Base-by-base conservation (phyloP, 1,140 invertebrate species). In the Brachionus rotundiformis region DNA sequence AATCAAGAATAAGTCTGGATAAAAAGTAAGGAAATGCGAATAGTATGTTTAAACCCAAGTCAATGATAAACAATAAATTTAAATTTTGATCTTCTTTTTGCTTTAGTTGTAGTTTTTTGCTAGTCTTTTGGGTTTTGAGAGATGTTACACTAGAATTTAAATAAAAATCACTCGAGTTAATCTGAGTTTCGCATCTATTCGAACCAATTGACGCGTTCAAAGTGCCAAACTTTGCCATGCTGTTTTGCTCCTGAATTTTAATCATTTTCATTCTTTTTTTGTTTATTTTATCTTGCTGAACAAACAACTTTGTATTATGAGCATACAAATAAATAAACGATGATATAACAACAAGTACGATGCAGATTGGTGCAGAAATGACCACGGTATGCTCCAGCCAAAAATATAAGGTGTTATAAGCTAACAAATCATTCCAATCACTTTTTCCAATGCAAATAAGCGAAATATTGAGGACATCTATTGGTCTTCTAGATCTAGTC, bases 381-480 rank as follows among this genome's bases (percentile, higher is more conserved):
- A 79, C 76, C 76, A 79, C 59, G 0, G 76, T 79, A 63, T 79
- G 76, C n/a, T 79, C 76, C 5, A 79, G 47, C 76, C 76, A 79
- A 79, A 79, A 79, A 25, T 79, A 79, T 8, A 79, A 31, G 16
- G 76, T 79, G 8, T 59, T 79, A 39, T 79, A 79, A 27, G 76
- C 11, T n/a, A 79, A 41, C 2, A 36, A 79, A 10, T 54, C 27
- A 31, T 79, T 79, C 10, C 25, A 25, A 39, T 23, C 19, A 41
- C 47, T 39, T 79, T 63, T 54, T 1, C 10, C 11, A 23, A 79
- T 33, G 47, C 76, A 79, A 27, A 63, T 49, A 3, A 79, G 29
- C 16, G 76, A 27, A 8, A 79, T 33, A 33, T 79, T 79, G n/a
- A 79, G 16, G 4, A 59, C 2, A 1, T 25, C 68, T 1, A 73